Evolutionary conservation across 1,140 invertebrate species (phyloP), one percentile per base, ranked within the genome.

Genomic region (Agrypnia vestita): DNA sequence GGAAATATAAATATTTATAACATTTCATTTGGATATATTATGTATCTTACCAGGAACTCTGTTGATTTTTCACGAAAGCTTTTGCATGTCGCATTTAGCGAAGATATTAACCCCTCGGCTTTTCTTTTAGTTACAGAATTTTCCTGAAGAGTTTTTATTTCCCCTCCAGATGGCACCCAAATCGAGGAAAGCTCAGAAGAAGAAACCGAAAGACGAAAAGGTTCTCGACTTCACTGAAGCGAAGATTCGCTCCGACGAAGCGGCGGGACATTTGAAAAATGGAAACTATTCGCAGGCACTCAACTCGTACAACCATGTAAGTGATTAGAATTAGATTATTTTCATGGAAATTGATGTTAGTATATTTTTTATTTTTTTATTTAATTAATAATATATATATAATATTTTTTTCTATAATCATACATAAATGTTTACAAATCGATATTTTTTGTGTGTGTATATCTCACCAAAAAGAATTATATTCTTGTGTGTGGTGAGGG

Each of bases 201-300:
- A 87, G 84, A 85, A 85, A 49, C 85, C 87, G 53, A 86, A 86
- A 13, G 91, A 91, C 81, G 86, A 85, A 44, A 89, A 89, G 10
- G 84, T 84, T 6, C 88, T 87, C 19, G 90, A 91, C 62, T 87
- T 88, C 17, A 86, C 89, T 43, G 91, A 91, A 74, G 89, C 89
- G 0, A 89, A 87, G 80, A 92, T 92, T 19, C 92, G 94, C 84
- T 91, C 92, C 19, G 93, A 95, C 84, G 94, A 95, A 86, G 93
- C 94, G 17, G 90, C 90, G 0, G 92, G 91, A 76, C 93, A 95
- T 83, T 88, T 93, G 80, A 94, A 95, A 88, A 91, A 90, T 82
- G 92, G 93, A 12, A 92, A 94, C 84, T 93, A 94, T 79, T 87
- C 90, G 11, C 92, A 93, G 85, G 93, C 93, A 0, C 83, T 95